These are phyloP conservation scores for Magallana gigas DNA, from an alignment of 1,140 invertebrate species.

Conservation along the genomic window DNA sequence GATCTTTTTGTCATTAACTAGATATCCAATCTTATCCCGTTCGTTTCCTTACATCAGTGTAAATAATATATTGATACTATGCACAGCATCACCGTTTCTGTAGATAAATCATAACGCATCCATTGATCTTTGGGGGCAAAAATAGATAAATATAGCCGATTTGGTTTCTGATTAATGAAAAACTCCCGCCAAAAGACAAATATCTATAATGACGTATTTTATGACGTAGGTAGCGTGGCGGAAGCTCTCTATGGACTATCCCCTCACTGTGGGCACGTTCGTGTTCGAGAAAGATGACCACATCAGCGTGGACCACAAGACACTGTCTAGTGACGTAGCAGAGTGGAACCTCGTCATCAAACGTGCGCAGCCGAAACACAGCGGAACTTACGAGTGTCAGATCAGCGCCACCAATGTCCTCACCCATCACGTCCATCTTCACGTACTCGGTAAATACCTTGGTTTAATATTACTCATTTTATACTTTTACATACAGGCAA, in stretches of 20 bases:
- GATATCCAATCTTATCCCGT: no score
- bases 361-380: constrained; percentile 48
- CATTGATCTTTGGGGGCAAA: neutral
- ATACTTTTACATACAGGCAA: no score
- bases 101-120: neutral
- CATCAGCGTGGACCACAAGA: constrained; percentile 49
- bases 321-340: constrained; percentile 19
- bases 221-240: constrained; percentile 55
- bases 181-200: neutral
- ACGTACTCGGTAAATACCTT: constrained; percentile 54
- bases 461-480: no score
- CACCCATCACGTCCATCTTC: constrained; percentile 56
- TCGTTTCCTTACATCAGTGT: no score
- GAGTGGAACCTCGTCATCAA: constrained; percentile 58
- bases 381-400: constrained; percentile 56
- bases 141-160: neutral
- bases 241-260: constrained; percentile 55
- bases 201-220: neutral
- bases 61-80: no score
- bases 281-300: constrained; percentile 55
- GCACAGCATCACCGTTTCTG: no score
- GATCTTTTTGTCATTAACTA: no score
- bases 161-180: neutral
- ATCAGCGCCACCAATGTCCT: constrained; percentile 53
- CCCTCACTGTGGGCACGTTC: constrained; percentile 51